Conservation (phyloP, 2,113 vertebrate species). For the Pseudorasbora parva region DNA sequence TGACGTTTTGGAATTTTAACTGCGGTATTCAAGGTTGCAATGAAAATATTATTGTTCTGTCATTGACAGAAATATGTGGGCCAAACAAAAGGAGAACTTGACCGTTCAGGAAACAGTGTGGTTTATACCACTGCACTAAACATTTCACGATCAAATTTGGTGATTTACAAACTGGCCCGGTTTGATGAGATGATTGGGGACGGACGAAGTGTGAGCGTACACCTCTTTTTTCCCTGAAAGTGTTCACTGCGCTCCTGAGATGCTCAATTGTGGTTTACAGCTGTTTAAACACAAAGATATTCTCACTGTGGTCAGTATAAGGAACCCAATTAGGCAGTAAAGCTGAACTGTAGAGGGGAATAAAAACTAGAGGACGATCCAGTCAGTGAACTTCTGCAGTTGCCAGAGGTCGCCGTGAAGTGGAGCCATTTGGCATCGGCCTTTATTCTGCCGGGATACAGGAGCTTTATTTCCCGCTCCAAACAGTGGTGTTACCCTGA, state of each 20-base stretch:
- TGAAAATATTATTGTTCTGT: conserved; percentile 52
- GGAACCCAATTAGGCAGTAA: conserved; percentile 56
- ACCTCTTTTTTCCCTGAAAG: conserved; percentile 22
- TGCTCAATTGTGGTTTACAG: conserved; percentile 58
- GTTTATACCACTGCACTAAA: conserved; percentile 38
- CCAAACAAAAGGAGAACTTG: conserved; percentile 42
- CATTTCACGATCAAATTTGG: conserved; percentile 39
- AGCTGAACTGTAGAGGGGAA: conserved; percentile 44
- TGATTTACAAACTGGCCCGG: conserved; percentile 48
- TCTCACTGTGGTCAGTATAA: conserved; percentile 54
- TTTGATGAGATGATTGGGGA: conserved; percentile 18
- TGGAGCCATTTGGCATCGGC: conserved; percentile 50
- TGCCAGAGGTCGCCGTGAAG: conserved; percentile 47
- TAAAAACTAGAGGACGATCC: conserved; percentile 10
- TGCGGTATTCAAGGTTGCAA: conserved; percentile 44
- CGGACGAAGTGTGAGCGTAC: not conserved
- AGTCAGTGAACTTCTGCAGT: conserved; percentile 37
- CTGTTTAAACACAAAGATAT: conserved; percentile 60
- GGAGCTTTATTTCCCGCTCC: conserved; percentile 46
- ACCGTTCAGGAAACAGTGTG: not conserved
- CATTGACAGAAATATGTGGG: conserved; percentile 42
- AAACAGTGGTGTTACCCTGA: conserved; percentile 56
- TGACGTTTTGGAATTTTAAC: conserved; percentile 52
- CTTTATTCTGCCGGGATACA: conserved; percentile 42
- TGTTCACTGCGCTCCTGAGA: conserved; percentile 55